Percentiles rank a stretch among this genome's conserved stretches.
Evolutionary conservation across 2,113 vertebrate species (phyloP).

Genomic region (Ctenodactylus gundi): DNA sequence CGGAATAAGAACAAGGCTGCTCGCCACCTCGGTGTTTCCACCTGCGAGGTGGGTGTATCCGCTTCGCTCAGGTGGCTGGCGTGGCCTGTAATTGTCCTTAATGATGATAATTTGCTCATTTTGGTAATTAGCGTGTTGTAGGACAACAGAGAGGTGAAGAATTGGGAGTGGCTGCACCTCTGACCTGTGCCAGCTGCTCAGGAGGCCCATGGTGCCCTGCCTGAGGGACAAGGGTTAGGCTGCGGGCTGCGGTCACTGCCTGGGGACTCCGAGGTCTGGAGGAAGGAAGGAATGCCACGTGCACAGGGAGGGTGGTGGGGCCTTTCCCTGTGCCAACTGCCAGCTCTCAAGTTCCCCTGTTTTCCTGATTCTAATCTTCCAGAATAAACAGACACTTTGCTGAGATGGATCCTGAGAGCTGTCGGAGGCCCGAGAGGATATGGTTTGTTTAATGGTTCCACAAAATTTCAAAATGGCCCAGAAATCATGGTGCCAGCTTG

Average conservation of each 20-base stretch:
- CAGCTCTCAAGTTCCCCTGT: neutral
- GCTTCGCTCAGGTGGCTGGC: neutral
- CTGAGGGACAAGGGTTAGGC: neutral
- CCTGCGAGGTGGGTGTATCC: neutral
- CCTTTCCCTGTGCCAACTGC: neutral
- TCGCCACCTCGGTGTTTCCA: neutral
- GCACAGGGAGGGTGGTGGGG: rapidly evolving
- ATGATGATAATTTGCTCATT: slow-evolving; percentile 62
- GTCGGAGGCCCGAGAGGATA: neutral
- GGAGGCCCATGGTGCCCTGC: neutral
- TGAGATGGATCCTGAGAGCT: neutral
- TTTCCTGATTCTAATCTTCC: slow-evolving; percentile 1
- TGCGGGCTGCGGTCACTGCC: rapidly evolving
- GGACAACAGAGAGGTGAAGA: neutral
- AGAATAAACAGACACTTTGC: neutral
- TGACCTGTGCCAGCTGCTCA: neutral
- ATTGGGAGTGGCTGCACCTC: neutral
- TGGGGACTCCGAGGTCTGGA: rapidly evolving
- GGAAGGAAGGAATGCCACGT: rapidly evolving
- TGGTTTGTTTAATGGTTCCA: neutral
- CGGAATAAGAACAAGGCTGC: rapidly evolving
- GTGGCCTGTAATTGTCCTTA: neutral
- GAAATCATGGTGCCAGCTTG: neutral
- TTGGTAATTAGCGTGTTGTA: neutral
- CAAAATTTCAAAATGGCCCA: neutral